Conservation (phyloP, 2,797 vertebrate species). For the Acridotheres tristis region DNA sequence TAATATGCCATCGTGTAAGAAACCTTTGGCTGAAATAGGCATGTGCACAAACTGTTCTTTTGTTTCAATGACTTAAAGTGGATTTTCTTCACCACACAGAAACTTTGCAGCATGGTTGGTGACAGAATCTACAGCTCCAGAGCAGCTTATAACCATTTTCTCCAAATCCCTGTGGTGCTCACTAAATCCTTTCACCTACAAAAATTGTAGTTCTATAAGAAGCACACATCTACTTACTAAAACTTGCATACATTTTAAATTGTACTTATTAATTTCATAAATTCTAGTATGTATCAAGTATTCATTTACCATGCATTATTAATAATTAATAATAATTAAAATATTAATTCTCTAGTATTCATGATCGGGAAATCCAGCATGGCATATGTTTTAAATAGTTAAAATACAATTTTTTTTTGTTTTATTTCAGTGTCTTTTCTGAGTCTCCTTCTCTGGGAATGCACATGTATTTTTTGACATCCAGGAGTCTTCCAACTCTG, state of each 20-base stretch:
- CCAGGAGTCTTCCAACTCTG: neutral
- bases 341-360: neutral
- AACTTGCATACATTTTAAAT: neutral
- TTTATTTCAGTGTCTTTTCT: neutral
- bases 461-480: neutral
- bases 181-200: neutral
- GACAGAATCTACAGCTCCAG: neutral
- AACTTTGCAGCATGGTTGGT: neutral
- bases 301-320: neutral
- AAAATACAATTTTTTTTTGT: neutral
- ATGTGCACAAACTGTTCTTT: neutral
- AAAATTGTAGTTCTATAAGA: neutral
- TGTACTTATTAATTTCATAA: neutral
- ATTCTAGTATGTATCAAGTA: neutral
- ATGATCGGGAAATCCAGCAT: neutral
- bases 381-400: neutral
- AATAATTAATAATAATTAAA: neutral
- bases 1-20: neutral
- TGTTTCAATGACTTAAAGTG: neutral
- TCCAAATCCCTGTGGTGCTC: neutral
- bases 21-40: neutral
- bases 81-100: neutral
- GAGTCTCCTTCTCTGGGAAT: neutral
- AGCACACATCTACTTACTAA: neutral
- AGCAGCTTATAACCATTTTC: neutral